A percentile compares a stretch with the other conserved stretches of the same genome.
Evolutionary conservation across 2,113 vertebrate species (phyloP).

Genomic region (Ochotona curzoniae): DNA sequence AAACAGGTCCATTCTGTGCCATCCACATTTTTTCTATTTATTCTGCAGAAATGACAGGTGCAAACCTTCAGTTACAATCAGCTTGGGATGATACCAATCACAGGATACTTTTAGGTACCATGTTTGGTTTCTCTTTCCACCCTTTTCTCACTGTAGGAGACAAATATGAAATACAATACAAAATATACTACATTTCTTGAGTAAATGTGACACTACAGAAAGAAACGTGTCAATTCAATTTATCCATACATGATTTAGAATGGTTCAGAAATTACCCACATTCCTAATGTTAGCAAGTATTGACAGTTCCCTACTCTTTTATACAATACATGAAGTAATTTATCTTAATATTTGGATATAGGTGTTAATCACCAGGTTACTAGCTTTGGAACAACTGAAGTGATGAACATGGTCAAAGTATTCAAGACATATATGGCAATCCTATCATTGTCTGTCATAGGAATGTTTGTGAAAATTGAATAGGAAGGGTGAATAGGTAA

Average conservation of each 20-base stretch:
- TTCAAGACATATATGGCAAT: background rate
- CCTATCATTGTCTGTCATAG: background rate
- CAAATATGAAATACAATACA: background rate
- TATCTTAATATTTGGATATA: background rate
- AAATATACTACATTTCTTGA: background rate
- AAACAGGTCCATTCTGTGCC: background rate
- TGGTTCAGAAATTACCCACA: background rate
- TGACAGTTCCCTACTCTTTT: background rate
- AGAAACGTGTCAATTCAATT: background rate
- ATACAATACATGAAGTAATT: background rate
- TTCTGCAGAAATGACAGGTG: background rate
- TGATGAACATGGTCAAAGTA: background rate
- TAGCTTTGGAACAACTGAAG: background rate
- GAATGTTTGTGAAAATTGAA: background rate
- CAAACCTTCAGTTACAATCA: background rate
- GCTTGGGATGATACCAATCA: background rate
- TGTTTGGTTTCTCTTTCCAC: no score
- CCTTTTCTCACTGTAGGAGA: no score
- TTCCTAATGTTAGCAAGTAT: background rate
- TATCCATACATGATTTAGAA: background rate
- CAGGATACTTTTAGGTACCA: background rate
- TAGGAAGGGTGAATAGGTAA: background rate
- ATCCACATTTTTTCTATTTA: background rate
- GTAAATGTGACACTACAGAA: background rate
- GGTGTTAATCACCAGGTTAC: background rate